Evolutionary conservation across 2,113 vertebrate species (phyloP).

Genomic region (Dromiciops gliroides): DNA sequence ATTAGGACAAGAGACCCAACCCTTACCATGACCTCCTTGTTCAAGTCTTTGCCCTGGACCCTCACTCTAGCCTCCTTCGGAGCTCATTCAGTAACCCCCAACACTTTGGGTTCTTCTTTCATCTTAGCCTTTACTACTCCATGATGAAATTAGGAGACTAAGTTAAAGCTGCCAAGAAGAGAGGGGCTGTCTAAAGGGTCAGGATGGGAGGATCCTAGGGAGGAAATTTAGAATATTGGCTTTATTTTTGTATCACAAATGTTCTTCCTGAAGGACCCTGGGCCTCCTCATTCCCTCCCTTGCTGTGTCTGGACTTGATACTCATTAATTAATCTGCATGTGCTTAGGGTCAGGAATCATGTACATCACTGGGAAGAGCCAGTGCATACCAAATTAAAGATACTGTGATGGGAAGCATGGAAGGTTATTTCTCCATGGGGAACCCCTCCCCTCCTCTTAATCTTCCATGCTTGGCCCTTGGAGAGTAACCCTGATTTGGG

Average conservation of each 20-base stretch:
- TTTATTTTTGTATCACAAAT: not conserved
- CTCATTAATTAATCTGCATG: not conserved
- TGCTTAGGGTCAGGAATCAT: not conserved
- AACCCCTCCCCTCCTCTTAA: not conserved
- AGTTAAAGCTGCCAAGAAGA: not conserved
- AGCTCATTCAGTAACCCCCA: not conserved
- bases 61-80: not conserved
- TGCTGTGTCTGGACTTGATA: not conserved
- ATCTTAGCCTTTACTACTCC: not conserved
- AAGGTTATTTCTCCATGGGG: not conserved
- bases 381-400: not conserved
- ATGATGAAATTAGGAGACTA: not conserved
- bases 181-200: not conserved
- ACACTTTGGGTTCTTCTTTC: constrained; percentile 7
- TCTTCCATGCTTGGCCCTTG: not conserved
- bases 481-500: not conserved
- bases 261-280: not conserved
- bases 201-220: not conserved
- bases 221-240: not conserved
- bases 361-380: not conserved
- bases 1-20: not conserved
- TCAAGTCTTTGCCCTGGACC: not conserved
- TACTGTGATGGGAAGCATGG: not conserved
- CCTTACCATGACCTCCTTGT: not conserved
- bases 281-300: not conserved